Conservation (phyloP, 2,888 invertebrate species). For the Smittia sp. region DNA sequence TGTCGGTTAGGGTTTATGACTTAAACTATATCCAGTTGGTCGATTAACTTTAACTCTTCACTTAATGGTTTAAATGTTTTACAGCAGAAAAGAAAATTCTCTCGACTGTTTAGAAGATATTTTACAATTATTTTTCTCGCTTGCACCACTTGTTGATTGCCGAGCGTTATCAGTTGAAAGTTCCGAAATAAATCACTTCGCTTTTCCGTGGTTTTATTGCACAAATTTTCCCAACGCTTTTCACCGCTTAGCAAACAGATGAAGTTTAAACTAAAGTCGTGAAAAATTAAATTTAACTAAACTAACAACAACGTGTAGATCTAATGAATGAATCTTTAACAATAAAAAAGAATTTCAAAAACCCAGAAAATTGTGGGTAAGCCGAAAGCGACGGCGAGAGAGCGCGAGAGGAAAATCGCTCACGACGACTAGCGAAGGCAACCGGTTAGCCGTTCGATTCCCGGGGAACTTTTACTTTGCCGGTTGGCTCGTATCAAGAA, state of each 20-base stretch:
- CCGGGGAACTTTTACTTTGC: too few species aligned
- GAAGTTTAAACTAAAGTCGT: constrained; percentile 26
- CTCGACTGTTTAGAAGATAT: neutral
- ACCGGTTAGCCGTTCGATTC: too few species aligned
- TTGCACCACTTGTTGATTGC: constrained; percentile 33
- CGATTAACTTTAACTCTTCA: neutral
- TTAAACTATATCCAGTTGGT: constrained; percentile 6
- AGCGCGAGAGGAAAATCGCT: neutral
- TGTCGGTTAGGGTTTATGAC: neutral
- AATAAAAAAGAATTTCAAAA: constrained; percentile 40
- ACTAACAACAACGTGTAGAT: constrained; percentile 41
- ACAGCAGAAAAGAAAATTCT: neutral
- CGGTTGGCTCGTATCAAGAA: too few species aligned
- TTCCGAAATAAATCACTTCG: neutral
- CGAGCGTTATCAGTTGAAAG: constrained; percentile 2
- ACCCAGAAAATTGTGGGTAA: constrained; percentile 38
- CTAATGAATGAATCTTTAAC: constrained; percentile 41
- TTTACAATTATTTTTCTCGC: neutral
- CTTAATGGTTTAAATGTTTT: neutral
- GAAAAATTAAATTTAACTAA: constrained; percentile 34
- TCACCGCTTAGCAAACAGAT: constrained; percentile 1
- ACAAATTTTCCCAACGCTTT: constrained; percentile 34
- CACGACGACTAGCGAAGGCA: too few species aligned
- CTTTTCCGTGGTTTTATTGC: constrained; percentile 34
- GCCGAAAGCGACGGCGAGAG: neutral